A percentile compares a stretch with the other conserved stretches of the same genome.
These are phyloP conservation scores for Tyrannus savana DNA, from an alignment of 2,113 vertebrate genomes.

Conservation along the genomic window DNA sequence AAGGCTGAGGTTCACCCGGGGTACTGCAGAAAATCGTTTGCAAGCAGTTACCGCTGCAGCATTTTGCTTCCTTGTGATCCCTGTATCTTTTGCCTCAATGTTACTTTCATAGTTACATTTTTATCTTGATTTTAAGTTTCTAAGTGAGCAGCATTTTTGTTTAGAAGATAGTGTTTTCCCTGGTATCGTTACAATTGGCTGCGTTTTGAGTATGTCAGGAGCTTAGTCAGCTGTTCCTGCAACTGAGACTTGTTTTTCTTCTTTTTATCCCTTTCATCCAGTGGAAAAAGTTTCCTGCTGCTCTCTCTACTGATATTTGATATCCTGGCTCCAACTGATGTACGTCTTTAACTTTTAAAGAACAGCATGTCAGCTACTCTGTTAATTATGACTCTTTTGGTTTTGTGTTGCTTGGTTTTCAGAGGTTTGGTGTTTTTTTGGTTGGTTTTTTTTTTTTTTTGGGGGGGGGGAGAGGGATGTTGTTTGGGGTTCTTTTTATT, in stretches of 20 bases:
- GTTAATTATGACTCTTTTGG: not conserved
- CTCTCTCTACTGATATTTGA: conserved; percentile 37
- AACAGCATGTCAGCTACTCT: not conserved
- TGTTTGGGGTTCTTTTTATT: not conserved
- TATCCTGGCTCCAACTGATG: conserved; percentile 20
- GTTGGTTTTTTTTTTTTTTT: no score
- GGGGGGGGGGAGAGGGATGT: no score
- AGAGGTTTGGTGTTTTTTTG: not conserved
- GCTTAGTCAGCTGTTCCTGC: conserved; percentile 45
- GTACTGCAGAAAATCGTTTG: not conserved
- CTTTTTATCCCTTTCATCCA: conserved; percentile 40
- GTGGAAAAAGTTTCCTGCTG: conserved; percentile 42
- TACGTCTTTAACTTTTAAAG: conserved; percentile 31
- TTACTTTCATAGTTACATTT: not conserved
- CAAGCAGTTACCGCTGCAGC: not conserved
- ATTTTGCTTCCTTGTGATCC: not conserved
- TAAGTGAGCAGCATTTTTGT: not conserved
- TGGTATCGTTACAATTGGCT: not conserved
- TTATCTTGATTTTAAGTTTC: not conserved
- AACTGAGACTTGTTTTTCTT: conserved; percentile 43
- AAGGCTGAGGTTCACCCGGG: not conserved
- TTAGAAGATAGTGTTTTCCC: not conserved
- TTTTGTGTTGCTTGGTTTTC: not conserved
- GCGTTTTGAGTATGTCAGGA: not conserved
- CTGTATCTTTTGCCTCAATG: accelerated